Base-by-base conservation (phyloP, 2,797 vertebrate genomes). In the Xenopus petersii region DNA sequence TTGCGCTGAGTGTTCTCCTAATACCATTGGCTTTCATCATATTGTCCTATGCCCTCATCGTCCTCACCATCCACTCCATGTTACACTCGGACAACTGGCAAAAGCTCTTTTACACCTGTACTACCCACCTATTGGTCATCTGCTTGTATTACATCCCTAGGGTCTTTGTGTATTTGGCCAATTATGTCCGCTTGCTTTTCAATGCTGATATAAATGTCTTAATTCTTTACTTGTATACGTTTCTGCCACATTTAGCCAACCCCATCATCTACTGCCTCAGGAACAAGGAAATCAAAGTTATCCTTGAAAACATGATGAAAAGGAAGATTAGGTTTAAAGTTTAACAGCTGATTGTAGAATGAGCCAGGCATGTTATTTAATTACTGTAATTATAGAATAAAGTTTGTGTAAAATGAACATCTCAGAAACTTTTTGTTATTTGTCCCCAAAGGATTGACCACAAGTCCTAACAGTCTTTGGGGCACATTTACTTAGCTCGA, bases 181-280 rank as follows among this genome's bases (percentile, higher is more conserved):
- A 61, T 42, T 61, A 67, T 3, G 24, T 67, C 12, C 58, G 54
- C 13, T 21, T 67, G 1, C 30, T 77, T 13, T 42, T 71, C n/a
- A 58, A 67, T 8, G 48, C 46, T 5, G 75, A 77, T 30, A 1
- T 72, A 8, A 47, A 56, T 21, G 49, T 68, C 42, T 21, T 77
- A 4, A 33, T 77, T 4, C 66, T 72, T 16, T 77, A 56, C 16
- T 12, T 77, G 4, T 73, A 77, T 12, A 72, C 75, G 1, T 77
- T 54, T 24, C 46, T 67, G 5, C 70, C 75, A 6, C 75, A 77
- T 64, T 46, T 77, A 15, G 49, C 48, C 36, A 77, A 69, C 10
- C 75, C 75, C 2, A 63, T 77, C 10, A 73, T 77, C 4, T 77
- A 63, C 17, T 72, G 75, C 13, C 70, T 77, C 1, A 47, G 75